Base-by-base conservation (phyloP, 2,888 invertebrate genomes). In the Drosophila monieri region DNA sequence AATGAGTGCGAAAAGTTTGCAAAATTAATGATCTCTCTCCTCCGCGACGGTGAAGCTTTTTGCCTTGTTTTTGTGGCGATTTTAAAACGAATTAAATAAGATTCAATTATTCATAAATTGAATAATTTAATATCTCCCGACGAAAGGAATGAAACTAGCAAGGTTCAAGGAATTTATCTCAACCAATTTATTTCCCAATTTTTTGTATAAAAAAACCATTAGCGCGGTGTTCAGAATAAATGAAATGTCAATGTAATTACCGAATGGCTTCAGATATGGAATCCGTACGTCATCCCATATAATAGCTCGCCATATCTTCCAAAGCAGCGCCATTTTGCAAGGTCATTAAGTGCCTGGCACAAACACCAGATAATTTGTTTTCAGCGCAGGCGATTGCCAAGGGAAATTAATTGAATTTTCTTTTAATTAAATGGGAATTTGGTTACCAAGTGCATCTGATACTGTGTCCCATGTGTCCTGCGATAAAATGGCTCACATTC, bases 341-440 rank as follows among this genome's bases (percentile, higher is more conserved):
- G 27, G 53, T 53, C 41, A 53, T 53, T 41, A 41, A 53, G 27
- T 18, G 18, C 10, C 18, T 27, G 12, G 32, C 6, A 10, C 43
- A 12, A 43, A 52, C 39, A 39, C 25, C 25, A 39, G 39, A 52
- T 23, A 39, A 37, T 41, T 41, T 41, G 15, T 41, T 41, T 41
- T 4, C 15, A 18, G 10, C 43, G 43, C 10, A 3, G 18, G 21
- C 18, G 25, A 27, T 18, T 27, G 41, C 37, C 39, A 12, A 41
- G 41, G 53, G 53, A 41, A 53, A 53, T 53, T 41, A 53, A 41
- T 53, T 41, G 18, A 53, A 53, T 53, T 41, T 30, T 15, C 14
- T 41, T 18, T 18, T 21, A 18, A 18, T 30, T 27, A 9, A 27
- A 53, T 10, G 27, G 41, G n/a, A 15, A 14, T 25, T 43, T 21